phyloP scores from a whole-genome alignment of 2,888 invertebrate genomes.

The Fragum whitleyi region DNA sequence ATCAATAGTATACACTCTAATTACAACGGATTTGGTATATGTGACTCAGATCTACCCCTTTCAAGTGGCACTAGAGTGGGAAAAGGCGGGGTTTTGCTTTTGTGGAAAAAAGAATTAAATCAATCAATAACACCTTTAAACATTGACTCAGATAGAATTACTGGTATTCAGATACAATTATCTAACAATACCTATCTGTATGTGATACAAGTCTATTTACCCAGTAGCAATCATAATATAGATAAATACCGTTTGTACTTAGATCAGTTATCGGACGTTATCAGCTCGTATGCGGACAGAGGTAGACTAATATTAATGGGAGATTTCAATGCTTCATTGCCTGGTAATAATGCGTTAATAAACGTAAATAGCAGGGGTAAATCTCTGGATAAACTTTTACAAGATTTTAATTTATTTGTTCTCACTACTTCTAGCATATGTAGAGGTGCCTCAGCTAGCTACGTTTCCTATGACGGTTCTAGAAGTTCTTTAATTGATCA shows the following conservation, averaged over 20 bases:
- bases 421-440: not conserved
- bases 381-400: not conserved
- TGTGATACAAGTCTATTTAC: not conserved
- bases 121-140: not conserved
- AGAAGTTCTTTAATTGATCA: not conserved
- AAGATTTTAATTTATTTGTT: not conserved
- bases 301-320: not conserved
- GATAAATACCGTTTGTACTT: not conserved
- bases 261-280: not conserved
- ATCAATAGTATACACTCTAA: not conserved
- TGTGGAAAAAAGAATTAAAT: not conserved
- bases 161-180: conserved; percentile 7
- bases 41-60: not conserved
- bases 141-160: not conserved
- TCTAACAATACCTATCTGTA: not conserved
- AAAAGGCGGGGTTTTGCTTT: not conserved
- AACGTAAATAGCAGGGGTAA: not conserved
- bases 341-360: not conserved
- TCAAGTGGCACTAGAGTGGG: not conserved
- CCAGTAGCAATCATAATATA: too few relatives aligned
- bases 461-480: conserved; percentile 1
- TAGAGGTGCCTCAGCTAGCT: not conserved
- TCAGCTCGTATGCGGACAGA: not conserved
- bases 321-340: not conserved
- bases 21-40: conserved; percentile 3